Percentiles rank a stretch among this genome's conserved stretches.
phyloP scores from a whole-genome alignment of 2,113 vertebrate species.

The Sialia sialis region DNA sequence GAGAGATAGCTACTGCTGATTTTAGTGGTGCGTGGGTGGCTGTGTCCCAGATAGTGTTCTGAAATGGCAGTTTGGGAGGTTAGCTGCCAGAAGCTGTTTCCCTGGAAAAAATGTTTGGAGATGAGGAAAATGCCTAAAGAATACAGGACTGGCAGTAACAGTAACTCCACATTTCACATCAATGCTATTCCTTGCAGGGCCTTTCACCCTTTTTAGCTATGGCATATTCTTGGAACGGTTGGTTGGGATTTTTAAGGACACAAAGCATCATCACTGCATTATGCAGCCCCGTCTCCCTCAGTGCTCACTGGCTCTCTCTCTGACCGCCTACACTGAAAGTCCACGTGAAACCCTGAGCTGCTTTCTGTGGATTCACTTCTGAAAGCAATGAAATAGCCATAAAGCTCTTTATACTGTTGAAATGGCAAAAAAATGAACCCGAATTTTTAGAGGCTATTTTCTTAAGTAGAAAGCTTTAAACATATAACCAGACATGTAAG shows the following conservation, averaged over 20 bases:
- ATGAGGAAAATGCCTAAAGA: neutral
- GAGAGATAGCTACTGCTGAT: neutral
- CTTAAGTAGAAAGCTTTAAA: neutral
- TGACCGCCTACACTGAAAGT: fast-evolving
- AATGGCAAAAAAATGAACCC: neutral
- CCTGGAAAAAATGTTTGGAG: neutral
- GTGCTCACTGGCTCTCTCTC: neutral
- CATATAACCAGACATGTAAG: fast-evolving
- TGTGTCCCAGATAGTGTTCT: neutral
- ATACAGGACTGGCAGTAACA: neutral
- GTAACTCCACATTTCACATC: neutral
- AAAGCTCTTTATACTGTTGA: neutral
- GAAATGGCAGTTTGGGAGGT: neutral
- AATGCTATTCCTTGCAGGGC: neutral
- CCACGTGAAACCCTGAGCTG: neutral
- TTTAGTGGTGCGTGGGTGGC: neutral
- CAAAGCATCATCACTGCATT: neutral
- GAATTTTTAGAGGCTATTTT: neutral
- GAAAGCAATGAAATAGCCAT: neutral
- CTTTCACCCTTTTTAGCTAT: neutral
- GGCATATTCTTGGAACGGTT: neutral
- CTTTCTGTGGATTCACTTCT: neutral
- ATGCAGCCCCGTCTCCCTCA: neutral
- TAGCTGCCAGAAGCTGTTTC: neutral
- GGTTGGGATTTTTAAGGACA: neutral